Conservation (phyloP, 2,113 vertebrate genomes). For the Melanotaenia duboulayi region DNA sequence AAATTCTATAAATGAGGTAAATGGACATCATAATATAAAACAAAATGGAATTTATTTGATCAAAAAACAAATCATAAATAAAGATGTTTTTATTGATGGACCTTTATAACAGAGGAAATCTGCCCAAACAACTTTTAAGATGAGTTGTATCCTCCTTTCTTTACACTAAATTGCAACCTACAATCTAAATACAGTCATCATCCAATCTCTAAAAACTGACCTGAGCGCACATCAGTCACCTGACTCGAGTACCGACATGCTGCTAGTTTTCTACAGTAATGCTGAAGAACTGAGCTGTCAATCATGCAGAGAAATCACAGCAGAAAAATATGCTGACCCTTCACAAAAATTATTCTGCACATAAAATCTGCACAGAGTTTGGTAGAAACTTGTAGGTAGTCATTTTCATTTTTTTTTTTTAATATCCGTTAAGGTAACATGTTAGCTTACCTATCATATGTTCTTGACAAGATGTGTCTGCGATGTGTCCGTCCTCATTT, state of each 20-base stretch:
- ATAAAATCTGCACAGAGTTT: conserved; percentile 24
- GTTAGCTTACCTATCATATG: conserved; percentile 85
- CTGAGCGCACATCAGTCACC: conserved; percentile 52
- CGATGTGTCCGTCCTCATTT: conserved; percentile 78
- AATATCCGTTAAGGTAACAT: not conserved
- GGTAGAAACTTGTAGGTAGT: not conserved
- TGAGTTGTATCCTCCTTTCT: not conserved
- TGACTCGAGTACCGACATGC: conserved; percentile 33
- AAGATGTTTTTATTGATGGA: too few species aligned
- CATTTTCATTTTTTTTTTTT: not conserved
- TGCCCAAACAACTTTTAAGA: too few species aligned
- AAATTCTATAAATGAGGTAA: too few species aligned
- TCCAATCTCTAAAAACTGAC: conserved; percentile 39
- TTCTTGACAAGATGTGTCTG: conserved; percentile 85
- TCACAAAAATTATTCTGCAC: not conserved
- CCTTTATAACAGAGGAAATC: not conserved
- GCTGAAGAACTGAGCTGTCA: conserved; percentile 54
- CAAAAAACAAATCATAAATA: too few species aligned
- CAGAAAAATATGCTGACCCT: conserved; percentile 52
- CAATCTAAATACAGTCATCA: conserved; percentile 25
- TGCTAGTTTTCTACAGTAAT: conserved; percentile 39
- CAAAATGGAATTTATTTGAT: too few species aligned
- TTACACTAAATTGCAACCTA: not conserved
- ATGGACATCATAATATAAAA: too few species aligned
- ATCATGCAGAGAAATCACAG: conserved; percentile 47